phyloP scores from a whole-genome alignment of 2,113 vertebrate species.

The Jaculus jaculus region DNA sequence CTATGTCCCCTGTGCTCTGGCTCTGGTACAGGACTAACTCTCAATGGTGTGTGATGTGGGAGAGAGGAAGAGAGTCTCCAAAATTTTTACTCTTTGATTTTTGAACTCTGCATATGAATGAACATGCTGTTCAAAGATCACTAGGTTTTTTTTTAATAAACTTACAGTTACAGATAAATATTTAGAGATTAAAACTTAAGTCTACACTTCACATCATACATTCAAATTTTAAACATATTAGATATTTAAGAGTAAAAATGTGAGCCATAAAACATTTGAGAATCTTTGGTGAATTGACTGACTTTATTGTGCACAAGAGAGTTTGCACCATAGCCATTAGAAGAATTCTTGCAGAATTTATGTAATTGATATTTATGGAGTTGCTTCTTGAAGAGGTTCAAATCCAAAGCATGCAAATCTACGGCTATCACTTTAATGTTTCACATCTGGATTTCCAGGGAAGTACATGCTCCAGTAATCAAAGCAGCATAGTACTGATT shows the following conservation, averaged over 20 bases:
- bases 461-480: background rate
- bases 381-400: background rate
- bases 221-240: background rate
- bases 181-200: background rate
- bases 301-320: background rate
- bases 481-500: background rate
- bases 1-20: background rate
- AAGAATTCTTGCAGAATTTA: background rate
- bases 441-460: background rate
- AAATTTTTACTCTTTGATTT: background rate
- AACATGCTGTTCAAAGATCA: background rate
- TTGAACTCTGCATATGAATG: background rate
- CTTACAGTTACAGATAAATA: background rate
- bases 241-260: background rate
- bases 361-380: conserved; percentile 19
- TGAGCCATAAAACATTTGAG: background rate
- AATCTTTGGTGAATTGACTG: background rate
- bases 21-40: background rate
- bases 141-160: background rate
- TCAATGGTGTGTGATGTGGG: background rate
- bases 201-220: background rate
- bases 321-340: background rate
- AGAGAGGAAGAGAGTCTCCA: background rate
- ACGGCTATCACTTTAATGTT: background rate
- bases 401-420: background rate